Conservation (phyloP, 2,113 vertebrate genomes). For the Trichomycterus rosablanca region DNA sequence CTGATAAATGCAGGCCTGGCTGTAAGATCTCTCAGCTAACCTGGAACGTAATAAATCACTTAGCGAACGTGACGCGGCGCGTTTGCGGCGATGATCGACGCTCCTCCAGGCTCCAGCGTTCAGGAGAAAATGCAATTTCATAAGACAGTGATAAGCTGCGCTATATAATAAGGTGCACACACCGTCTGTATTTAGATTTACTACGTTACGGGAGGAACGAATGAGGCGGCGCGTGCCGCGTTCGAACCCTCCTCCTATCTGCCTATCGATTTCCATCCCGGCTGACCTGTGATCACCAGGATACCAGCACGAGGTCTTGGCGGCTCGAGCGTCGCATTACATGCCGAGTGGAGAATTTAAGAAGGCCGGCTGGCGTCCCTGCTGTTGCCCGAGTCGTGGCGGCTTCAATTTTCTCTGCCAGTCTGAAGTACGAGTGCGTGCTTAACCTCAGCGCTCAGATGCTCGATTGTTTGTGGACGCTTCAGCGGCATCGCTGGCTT, state of each 20-base stretch:
- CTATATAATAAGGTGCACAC: slow-evolving; percentile 27
- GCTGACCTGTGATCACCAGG: slow-evolving; percentile 23
- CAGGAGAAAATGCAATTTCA: slow-evolving; percentile 35
- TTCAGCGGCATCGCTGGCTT: no score
- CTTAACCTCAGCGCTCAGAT: not conserved
- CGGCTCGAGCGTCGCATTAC: slow-evolving; percentile 11
- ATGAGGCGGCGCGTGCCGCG: not conserved
- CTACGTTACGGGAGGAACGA: not conserved
- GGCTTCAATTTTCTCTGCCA: not conserved
- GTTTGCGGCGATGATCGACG: slow-evolving; percentile 34
- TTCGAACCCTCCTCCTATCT: slow-evolving; percentile 4
- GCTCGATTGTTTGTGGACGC: no score
- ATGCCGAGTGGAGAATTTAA: slow-evolving; percentile 20
- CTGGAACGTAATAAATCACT: slow-evolving; percentile 6
- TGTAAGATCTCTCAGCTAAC: not conserved
- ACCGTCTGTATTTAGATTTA: no score
- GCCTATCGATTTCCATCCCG: slow-evolving; percentile 24
- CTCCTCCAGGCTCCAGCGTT: not conserved
- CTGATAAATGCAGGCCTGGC: not conserved
- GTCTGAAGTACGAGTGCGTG: not conserved
- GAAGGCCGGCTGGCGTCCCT: not conserved
- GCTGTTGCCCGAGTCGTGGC: no score
- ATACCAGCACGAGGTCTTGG: slow-evolving; percentile 21
- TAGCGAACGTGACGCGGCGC: slow-evolving; percentile 25
- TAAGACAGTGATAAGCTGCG: slow-evolving; percentile 20